phyloP scores from a whole-genome alignment of 2,797 vertebrate species.

The Ptychobarbus kaznakovi region DNA sequence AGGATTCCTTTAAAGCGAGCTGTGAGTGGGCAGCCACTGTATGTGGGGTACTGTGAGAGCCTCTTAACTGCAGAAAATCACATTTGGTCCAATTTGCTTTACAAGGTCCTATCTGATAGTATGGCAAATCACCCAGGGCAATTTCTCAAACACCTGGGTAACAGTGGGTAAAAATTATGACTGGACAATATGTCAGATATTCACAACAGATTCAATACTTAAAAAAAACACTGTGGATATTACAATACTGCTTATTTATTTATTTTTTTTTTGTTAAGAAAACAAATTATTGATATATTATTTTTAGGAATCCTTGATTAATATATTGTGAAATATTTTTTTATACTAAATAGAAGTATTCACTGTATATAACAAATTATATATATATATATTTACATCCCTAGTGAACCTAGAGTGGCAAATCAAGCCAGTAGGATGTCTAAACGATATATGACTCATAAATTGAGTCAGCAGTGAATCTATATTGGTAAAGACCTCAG shows the following conservation, averaged over 20 bases:
- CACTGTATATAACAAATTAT: neutral
- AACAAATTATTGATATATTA: neutral
- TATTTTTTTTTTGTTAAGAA: neutral
- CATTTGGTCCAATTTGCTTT: slow-evolving; percentile 48
- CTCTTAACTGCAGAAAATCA: slow-evolving; percentile 38
- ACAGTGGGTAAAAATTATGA: neutral
- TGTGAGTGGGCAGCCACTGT: slow-evolving; percentile 34
- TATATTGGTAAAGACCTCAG: slow-evolving; percentile 16
- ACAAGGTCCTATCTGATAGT: slow-evolving; percentile 13
- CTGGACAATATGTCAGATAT: neutral
- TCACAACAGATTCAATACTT: neutral
- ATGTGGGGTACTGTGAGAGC: slow-evolving; percentile 22
- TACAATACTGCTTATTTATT: neutral
- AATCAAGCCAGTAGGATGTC: slow-evolving; percentile 21
- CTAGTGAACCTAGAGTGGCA: neutral
- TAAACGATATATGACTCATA: slow-evolving; percentile 25
- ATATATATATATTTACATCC: too few species aligned
- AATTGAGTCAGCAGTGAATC: slow-evolving; percentile 20
- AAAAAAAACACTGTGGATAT: neutral
- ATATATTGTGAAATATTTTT: neutral
- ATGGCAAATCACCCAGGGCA: slow-evolving; percentile 12
- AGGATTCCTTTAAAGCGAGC: slow-evolving; percentile 68
- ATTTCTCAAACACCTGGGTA: slow-evolving; percentile 10
- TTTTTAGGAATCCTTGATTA: neutral
- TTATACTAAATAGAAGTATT: neutral